phyloP scores from a whole-genome alignment of 23 tunicate species.

The Aplidium turbinatum region DNA sequence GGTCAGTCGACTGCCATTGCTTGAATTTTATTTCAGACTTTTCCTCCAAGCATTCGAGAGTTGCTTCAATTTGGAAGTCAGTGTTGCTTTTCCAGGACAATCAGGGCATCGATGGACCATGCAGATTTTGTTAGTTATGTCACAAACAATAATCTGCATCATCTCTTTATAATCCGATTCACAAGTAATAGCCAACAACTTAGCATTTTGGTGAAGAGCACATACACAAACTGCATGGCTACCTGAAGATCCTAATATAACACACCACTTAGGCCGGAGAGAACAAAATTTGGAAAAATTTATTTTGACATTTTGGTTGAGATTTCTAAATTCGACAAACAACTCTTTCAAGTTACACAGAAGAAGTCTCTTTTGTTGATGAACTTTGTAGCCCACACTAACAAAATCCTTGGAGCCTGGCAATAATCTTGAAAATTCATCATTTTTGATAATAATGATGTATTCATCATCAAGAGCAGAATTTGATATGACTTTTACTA shows the following conservation, averaged over 20 bases:
- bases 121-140: constrained; percentile 14
- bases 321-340: constrained; percentile 1
- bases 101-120: constrained; percentile 17
- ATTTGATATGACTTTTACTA: too few species aligned
- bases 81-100: constrained; percentile 21
- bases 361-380: constrained; percentile 15
- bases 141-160: constrained; percentile 8
- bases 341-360: constrained; percentile 30
- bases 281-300: constrained; percentile 13
- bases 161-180: not conserved
- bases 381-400: constrained; percentile 5
- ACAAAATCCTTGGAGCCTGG: constrained; percentile 32
- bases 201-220: constrained; percentile 15
- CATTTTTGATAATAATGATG: too few species aligned
- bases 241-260: constrained; percentile 20
- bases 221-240: constrained; percentile 25
- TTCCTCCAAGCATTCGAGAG: constrained; percentile 1
- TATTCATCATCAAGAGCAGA: too few species aligned
- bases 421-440: constrained; percentile 25
- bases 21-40: constrained; percentile 12
- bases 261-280: constrained; percentile 3
- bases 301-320: not conserved
- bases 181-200: not conserved
- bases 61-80: not conserved
- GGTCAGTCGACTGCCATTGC: constrained; percentile 37